A percentile compares a stretch with the other conserved stretches of the same genome.
Evolutionary conservation across 2,113 vertebrate genomes (phyloP).

Genomic region (Amblyornis subalaris): DNA sequence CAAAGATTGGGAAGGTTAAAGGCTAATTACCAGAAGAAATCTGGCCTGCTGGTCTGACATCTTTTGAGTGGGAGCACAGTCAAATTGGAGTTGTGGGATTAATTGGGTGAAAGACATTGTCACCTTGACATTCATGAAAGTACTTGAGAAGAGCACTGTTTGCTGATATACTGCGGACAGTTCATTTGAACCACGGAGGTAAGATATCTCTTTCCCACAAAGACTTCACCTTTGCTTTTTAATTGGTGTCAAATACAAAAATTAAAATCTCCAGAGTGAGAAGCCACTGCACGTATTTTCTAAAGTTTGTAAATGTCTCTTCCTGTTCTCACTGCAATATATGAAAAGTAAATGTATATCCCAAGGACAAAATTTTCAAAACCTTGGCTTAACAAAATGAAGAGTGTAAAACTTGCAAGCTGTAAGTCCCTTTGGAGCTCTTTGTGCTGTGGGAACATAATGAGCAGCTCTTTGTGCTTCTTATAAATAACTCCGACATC

Average conservation of each 20-base stretch:
- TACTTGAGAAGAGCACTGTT: not conserved
- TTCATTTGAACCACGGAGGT: not conserved
- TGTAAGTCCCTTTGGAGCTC: not conserved
- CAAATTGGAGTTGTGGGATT: constrained; percentile 43
- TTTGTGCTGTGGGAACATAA: not conserved
- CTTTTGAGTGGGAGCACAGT: constrained; percentile 6
- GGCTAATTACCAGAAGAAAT: constrained; percentile 48
- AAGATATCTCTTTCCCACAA: not conserved
- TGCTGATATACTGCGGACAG: constrained; percentile 4
- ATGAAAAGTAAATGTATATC: not conserved
- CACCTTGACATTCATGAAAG: constrained; percentile 51
- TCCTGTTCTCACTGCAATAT: not conserved
- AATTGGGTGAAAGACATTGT: constrained; percentile 46
- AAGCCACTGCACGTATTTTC: not conserved
- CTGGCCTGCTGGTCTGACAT: not conserved
- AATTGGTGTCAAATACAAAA: not conserved
- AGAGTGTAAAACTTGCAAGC: not conserved
- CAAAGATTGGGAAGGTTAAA: constrained; percentile 40
- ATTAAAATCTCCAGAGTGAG: not conserved
- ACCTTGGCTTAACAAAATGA: not conserved
- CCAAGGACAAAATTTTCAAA: constrained; percentile 23
- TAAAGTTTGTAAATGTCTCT: not conserved
- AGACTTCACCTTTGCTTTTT: not conserved
- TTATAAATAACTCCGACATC: not conserved
- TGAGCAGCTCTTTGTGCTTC: constrained; percentile 9